A percentile compares a stretch with the other conserved stretches of the same genome.
These are phyloP conservation scores for Caranx ignobilis DNA, from an alignment of 2,113 vertebrate genomes.

Conservation along the genomic window DNA sequence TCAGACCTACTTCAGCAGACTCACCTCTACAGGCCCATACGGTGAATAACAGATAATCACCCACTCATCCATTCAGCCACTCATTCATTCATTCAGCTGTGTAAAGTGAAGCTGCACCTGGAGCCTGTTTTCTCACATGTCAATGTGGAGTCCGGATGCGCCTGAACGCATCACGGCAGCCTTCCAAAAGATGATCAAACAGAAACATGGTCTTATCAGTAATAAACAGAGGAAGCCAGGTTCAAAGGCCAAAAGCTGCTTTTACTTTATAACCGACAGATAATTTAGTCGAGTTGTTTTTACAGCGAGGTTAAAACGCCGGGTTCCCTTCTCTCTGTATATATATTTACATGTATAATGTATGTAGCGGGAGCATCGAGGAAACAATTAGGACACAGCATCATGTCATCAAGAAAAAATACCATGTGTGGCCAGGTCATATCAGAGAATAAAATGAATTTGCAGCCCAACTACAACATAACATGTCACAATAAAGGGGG, in stretches of 20 bases:
- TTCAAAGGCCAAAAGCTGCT: slow-evolving; percentile 42
- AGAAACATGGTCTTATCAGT: slow-evolving; percentile 48
- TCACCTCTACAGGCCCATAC: too few relatives aligned
- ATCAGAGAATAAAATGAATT: not conserved
- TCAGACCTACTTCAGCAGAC: slow-evolving; percentile 29
- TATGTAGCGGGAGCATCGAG: not conserved
- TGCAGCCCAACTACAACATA: not conserved
- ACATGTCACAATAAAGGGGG: not conserved
- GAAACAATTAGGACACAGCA: slow-evolving; percentile 7
- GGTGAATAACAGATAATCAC: not conserved
- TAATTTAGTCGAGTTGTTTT: slow-evolving; percentile 8
- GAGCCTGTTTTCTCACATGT: not conserved
- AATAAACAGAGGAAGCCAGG: slow-evolving; percentile 40
- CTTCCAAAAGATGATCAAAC: slow-evolving; percentile 26
- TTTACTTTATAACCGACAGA: not conserved
- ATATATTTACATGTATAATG: too few relatives aligned
- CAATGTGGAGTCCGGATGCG: not conserved
- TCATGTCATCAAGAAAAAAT: not conserved
- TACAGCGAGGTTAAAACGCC: not conserved
- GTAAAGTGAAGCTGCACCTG: not conserved
- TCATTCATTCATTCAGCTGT: not conserved
- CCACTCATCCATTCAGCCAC: not conserved
- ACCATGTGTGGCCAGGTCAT: not conserved
- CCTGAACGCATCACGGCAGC: slow-evolving; percentile 60
- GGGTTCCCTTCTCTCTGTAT: too few relatives aligned